Conservation (phyloP, 2,888 invertebrate species). For the Idaea aversata region DNA sequence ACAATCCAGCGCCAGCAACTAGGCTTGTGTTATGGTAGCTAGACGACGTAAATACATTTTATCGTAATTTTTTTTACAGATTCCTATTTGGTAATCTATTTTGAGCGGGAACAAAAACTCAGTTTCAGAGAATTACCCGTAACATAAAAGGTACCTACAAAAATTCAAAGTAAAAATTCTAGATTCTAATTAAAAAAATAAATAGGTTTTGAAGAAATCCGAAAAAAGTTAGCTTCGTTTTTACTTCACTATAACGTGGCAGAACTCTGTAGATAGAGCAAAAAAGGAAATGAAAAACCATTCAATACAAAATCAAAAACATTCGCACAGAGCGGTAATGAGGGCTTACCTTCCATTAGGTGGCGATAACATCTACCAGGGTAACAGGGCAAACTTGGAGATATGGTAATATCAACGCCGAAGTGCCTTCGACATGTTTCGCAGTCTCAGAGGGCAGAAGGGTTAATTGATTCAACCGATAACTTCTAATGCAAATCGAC, state of each 20-base stretch:
- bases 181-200: too few relatives aligned
- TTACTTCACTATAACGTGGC: neutral
- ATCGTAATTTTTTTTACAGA: too few relatives aligned
- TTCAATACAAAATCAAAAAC: conserved; percentile 10
- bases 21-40: too few relatives aligned
- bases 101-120: too few relatives aligned
- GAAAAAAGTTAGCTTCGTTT: conserved; percentile 8
- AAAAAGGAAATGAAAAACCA: conserved; percentile 10
- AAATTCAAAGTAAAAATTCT: too few relatives aligned
- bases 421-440: conserved; percentile 9
- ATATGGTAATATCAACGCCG: conserved; percentile 25
- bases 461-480: conserved; percentile 36
- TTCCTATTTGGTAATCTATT: too few relatives aligned
- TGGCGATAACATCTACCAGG: conserved; percentile 3
- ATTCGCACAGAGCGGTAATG: conserved; percentile 5
- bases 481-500: conserved; percentile 33
- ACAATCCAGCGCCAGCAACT: too few relatives aligned
- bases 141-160: too few relatives aligned
- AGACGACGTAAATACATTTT: too few relatives aligned
- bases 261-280: neutral
- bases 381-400: conserved; percentile 9
- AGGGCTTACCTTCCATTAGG: conserved; percentile 10
- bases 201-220: neutral
- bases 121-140: too few relatives aligned
- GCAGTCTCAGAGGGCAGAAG: conserved; percentile 27